A percentile compares a stretch with the other conserved stretches of the same genome.
phyloP scores from a whole-genome alignment of 2,113 vertebrate genomes.

The Delphinus delphis region DNA sequence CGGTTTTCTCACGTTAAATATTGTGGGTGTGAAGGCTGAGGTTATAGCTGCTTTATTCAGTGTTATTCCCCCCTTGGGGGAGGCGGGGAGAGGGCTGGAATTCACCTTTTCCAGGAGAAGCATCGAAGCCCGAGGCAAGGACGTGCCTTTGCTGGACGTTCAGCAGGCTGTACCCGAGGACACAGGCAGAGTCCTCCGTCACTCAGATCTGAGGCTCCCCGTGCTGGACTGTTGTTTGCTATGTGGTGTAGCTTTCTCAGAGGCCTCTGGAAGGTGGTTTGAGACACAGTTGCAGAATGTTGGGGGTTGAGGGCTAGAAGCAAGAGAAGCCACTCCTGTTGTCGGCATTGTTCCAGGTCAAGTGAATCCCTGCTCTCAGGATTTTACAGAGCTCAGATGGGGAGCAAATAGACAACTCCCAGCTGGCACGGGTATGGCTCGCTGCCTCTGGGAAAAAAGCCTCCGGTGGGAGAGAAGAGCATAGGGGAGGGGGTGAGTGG shows the following conservation, averaged over 20 bases:
- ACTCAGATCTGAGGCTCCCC: neutral
- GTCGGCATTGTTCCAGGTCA: neutral
- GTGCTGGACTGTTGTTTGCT: fast-evolving
- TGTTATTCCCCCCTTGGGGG: too few species aligned
- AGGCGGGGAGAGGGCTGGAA: neutral
- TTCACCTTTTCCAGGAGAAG: neutral
- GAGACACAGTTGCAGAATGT: neutral
- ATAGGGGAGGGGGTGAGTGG: fast-evolving
- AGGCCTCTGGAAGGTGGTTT: neutral
- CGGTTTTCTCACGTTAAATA: neutral
- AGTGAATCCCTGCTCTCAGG: neutral
- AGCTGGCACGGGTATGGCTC: neutral
- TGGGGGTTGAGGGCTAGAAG: neutral
- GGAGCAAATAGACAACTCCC: neutral
- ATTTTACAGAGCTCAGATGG: neutral
- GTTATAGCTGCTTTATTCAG: neutral
- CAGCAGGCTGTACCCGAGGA: neutral
- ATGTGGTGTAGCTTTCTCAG: neutral
- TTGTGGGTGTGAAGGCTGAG: neutral
- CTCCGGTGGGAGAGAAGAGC: neutral
- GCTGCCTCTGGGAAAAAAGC: neutral
- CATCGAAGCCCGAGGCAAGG: neutral
- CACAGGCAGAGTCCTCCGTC: neutral
- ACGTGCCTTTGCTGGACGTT: neutral
- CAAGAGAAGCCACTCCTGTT: neutral